Evolutionary conservation across 2,113 vertebrate genomes (phyloP).

Genomic region (Etheostoma cragini): DNA sequence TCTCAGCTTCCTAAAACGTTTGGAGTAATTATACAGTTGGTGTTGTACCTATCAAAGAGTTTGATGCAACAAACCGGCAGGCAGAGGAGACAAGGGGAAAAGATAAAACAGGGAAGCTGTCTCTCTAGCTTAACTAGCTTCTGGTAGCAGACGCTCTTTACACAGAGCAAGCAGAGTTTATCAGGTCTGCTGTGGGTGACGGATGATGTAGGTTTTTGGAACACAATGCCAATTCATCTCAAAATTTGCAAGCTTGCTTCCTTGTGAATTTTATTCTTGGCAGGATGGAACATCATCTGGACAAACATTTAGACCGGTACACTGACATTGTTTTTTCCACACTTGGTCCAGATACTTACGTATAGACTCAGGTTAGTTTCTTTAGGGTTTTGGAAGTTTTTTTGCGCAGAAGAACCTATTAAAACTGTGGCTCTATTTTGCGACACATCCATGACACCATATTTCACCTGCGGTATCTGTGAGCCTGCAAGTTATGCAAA

Average conservation of each 20-base stretch:
- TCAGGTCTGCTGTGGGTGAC: constrained; percentile 61
- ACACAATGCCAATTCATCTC: constrained; percentile 51
- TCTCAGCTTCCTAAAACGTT: constrained; percentile 41
- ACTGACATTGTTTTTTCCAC: not conserved
- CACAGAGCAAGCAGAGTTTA: constrained; percentile 52
- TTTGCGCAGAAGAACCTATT: not conserved
- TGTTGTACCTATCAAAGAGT: constrained; percentile 60
- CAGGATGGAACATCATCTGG: constrained; percentile 52
- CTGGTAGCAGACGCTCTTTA: constrained; percentile 51
- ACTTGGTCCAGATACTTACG: not conserved
- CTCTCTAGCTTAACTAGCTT: constrained; percentile 42
- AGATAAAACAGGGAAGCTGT: constrained; percentile 46
- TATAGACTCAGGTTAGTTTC: not conserved
- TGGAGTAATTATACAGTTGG: constrained; percentile 51
- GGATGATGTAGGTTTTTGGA: constrained; percentile 66
- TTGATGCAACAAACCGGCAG: constrained; percentile 55
- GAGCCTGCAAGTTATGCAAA: not conserved
- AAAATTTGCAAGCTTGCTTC: constrained; percentile 63
- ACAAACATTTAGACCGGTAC: constrained; percentile 14
- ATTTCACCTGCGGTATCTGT: not conserved
- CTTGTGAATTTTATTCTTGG: constrained; percentile 55
- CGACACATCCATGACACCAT: not conserved
- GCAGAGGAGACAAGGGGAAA: constrained; percentile 18
- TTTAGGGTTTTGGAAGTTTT: not conserved
- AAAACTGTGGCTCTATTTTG: not conserved